These are phyloP conservation scores for Amphilophus citrinellus DNA, from an alignment of 2,113 vertebrate genomes.

Conservation along the genomic window DNA sequence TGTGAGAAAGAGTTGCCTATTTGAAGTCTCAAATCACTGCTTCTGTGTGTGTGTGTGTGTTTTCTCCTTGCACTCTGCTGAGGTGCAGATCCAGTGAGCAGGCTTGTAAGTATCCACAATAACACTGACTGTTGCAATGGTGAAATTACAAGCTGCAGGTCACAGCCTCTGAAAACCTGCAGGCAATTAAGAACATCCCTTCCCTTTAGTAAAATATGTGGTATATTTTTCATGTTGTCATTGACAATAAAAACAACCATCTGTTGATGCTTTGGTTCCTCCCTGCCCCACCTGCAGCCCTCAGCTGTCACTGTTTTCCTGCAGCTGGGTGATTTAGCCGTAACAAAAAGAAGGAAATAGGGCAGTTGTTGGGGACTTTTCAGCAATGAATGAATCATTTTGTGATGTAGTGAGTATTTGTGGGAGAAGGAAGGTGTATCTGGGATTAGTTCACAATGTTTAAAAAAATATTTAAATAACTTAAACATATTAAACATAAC, in stretches of 20 bases:
- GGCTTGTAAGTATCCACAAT: background rate
- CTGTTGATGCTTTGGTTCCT: background rate
- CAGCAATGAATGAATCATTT: background rate
- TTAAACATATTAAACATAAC: background rate
- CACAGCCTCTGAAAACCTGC: background rate
- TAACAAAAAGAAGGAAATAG: background rate
- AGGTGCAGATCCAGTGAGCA: background rate
- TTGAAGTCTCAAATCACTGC: background rate
- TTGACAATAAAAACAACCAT: background rate
- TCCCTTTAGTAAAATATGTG: background rate
- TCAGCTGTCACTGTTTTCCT: background rate
- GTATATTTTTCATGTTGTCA: background rate
- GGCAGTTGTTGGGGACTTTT: background rate
- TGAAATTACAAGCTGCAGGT: background rate
- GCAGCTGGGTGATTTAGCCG: background rate
- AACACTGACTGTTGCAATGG: background rate
- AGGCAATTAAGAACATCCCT: background rate
- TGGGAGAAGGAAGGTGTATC: rapidly evolving
- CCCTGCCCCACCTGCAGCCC: background rate
- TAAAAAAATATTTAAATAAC: background rate
- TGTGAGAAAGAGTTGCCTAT: background rate
- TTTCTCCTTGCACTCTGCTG: background rate
- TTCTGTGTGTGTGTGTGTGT: background rate
- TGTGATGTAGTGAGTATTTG: background rate
- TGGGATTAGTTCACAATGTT: background rate